phyloP scores from a whole-genome alignment of 2,113 vertebrate species.

The Ranitomeya variabilis region DNA sequence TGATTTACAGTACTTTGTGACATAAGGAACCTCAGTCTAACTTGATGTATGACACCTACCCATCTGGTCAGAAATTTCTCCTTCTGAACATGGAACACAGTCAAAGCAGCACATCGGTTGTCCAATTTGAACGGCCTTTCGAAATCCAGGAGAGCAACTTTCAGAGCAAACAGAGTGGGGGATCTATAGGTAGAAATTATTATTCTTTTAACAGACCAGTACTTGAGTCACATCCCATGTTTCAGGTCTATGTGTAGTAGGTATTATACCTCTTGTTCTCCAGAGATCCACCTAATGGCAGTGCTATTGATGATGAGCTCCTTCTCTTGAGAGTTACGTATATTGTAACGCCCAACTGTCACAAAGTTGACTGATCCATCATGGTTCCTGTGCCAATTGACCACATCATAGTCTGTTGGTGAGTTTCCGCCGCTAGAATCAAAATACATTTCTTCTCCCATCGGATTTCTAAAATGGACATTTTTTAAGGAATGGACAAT shows the following conservation, averaged over 20 bases:
- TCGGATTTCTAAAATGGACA: constrained; percentile 63
- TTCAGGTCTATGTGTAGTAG: background rate
- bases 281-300: constrained; percentile 41
- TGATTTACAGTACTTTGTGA: too few relatives aligned
- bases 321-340: background rate
- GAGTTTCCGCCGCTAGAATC: constrained; percentile 73
- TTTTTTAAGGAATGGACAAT: constrained; percentile 69
- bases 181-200: background rate
- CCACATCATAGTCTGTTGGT: constrained; percentile 73
- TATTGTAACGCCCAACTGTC: constrained; percentile 14
- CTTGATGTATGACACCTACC: background rate
- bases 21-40: background rate
- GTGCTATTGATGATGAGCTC: constrained; percentile 34
- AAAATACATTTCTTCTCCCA: constrained; percentile 70
- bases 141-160: constrained; percentile 58
- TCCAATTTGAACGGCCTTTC: constrained; percentile 41
- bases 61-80: constrained; percentile 32
- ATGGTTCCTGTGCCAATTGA: constrained; percentile 70
- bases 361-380: constrained; percentile 47
- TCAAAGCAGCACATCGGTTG: constrained; percentile 53
- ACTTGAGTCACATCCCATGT: background rate
- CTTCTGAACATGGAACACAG: constrained; percentile 45
- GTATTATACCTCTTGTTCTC: constrained; percentile 27
- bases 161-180: constrained; percentile 57
- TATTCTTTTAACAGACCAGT: background rate